Percentiles rank a stretch among this genome's conserved stretches.
Conservation (phyloP, 2,113 vertebrate species). For the Dicerorhinus sumatrensis region DNA sequence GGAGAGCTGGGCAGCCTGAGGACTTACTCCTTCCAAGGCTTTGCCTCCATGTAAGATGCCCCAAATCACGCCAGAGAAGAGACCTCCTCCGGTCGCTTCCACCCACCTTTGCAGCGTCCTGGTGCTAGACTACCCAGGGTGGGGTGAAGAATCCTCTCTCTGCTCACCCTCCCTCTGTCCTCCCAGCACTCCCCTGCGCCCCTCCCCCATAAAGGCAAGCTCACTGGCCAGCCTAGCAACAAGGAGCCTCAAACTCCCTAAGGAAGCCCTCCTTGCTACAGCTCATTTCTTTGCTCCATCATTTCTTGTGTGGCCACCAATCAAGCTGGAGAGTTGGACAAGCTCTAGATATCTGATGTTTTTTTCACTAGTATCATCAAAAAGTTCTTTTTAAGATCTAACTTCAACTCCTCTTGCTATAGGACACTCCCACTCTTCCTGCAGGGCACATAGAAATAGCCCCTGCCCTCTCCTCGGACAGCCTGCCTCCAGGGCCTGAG, state of each 20-base stretch:
- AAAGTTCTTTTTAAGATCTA: background rate
- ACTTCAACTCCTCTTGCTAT: background rate
- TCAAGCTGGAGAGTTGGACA: background rate
- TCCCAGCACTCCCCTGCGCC: rapidly evolving
- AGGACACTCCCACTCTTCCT: background rate
- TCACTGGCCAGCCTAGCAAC: background rate
- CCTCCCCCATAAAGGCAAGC: background rate
- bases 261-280: background rate
- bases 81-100: background rate
- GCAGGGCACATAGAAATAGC: background rate
- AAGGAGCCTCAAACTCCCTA: background rate
- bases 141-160: background rate
- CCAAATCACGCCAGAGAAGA: background rate
- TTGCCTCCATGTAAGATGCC: too few species aligned
- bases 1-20: background rate
- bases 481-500: background rate
- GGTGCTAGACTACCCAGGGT: background rate
- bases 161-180: background rate
- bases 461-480: background rate
- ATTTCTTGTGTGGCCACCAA: background rate
- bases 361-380: background rate
- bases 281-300: background rate
- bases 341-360: background rate
- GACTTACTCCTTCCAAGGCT: background rate
- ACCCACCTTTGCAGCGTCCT: background rate